These are phyloP conservation scores for Gulo gulo DNA, from an alignment of 2,113 vertebrate species.

Conservation along the genomic window DNA sequence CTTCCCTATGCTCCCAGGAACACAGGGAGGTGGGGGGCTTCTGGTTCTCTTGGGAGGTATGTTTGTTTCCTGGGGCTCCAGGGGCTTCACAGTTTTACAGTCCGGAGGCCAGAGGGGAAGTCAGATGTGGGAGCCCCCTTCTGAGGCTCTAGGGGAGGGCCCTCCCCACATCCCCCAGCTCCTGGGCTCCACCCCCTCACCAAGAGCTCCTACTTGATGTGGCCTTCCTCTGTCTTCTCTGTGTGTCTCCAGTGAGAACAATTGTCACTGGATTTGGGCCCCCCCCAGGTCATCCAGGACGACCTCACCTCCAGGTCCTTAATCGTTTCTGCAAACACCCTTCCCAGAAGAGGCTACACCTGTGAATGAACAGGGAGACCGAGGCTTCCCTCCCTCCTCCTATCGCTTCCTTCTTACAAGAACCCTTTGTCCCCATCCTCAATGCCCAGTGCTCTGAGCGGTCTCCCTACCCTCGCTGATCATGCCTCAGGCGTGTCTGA, in stretches of 20 bases:
- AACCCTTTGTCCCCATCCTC: neutral
- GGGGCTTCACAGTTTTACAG: accelerated
- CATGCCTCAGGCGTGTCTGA: neutral
- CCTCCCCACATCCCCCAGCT: neutral
- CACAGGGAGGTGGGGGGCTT: neutral
- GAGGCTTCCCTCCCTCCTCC: too few relatives aligned
- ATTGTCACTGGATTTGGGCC: neutral
- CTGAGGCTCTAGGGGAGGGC: neutral
- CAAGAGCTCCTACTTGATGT: accelerated
- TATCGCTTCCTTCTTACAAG: neutral
- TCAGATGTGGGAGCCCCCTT: neutral
- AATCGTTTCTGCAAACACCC: neutral
- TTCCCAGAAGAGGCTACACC: neutral
- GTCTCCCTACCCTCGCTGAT: accelerated
- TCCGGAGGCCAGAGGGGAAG: neutral
- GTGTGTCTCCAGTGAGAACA: neutral
- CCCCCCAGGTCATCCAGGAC: neutral
- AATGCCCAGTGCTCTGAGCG: neutral
- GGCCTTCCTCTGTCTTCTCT: neutral
- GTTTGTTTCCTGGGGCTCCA: too few relatives aligned
- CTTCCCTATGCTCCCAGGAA: neutral
- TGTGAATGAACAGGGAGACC: neutral
- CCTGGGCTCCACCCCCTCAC: neutral
- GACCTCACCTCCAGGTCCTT: neutral
- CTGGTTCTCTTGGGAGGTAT: neutral